Conservation (phyloP, 2,888 invertebrate genomes). For the Lasioglossum lativentre region DNA sequence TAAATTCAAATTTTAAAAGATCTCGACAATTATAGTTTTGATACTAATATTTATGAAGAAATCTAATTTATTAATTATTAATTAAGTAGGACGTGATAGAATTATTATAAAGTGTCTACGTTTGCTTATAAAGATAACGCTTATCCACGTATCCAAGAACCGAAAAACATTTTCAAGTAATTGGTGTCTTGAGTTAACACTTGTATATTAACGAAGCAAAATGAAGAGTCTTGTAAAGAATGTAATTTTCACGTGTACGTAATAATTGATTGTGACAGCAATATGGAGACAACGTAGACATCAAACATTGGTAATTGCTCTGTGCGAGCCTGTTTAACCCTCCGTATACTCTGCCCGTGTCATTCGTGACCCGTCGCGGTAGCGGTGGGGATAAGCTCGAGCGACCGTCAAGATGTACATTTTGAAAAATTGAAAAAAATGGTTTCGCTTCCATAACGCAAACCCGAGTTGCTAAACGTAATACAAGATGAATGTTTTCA, state of each 20-base stretch:
- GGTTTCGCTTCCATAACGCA: background rate
- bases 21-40: background rate
- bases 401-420: too few species aligned
- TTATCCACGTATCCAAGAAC: background rate
- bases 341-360: too few species aligned
- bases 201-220: background rate
- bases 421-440: background rate
- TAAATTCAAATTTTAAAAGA: background rate
- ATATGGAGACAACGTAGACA: background rate
- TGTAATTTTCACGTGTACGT: background rate
- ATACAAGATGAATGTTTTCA: background rate
- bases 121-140: background rate
- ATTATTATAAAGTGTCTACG: background rate
- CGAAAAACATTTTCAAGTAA: background rate
- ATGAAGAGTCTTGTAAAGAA: background rate
- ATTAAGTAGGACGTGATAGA: background rate
- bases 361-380: too few species aligned
- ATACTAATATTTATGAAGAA: background rate
- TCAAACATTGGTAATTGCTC: background rate
- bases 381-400: too few species aligned
- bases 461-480: background rate
- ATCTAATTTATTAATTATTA: background rate
- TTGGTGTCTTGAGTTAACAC: background rate
- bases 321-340: background rate
- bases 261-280: background rate